phyloP scores from a whole-genome alignment of 2,797 vertebrate genomes.

The Lindbergichthys nudifrons region DNA sequence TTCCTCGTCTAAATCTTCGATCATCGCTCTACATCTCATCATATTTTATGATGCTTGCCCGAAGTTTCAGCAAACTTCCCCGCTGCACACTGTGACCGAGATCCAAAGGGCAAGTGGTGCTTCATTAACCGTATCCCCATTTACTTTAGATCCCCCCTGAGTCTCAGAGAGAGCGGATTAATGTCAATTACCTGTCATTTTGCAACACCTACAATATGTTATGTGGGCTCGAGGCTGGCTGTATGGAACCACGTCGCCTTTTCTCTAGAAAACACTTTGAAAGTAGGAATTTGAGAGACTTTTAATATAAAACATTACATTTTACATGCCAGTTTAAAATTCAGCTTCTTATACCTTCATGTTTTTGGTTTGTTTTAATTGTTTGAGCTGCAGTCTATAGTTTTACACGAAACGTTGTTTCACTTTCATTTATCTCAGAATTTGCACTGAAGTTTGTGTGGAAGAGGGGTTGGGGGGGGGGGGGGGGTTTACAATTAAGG shows the following conservation, averaged over 20 bases:
- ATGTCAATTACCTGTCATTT: conserved; percentile 82
- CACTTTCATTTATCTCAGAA: background rate
- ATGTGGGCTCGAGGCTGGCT: conserved; percentile 5
- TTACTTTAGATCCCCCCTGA: conserved; percentile 74
- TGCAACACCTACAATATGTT: conserved; percentile 66
- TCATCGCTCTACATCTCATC: background rate
- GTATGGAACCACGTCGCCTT: conserved; percentile 4
- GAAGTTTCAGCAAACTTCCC: conserved; percentile 72
- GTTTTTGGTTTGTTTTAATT: background rate
- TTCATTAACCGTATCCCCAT: conserved; percentile 81
- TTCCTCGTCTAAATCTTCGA: background rate
- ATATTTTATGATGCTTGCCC: conserved; percentile 31
- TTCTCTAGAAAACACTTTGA: background rate
- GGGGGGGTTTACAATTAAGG: background rate
- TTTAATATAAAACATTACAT: background rate
- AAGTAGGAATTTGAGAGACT: background rate
- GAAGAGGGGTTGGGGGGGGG: background rate
- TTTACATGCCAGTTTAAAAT: accelerated
- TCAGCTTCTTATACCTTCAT: background rate
- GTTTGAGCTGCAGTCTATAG: background rate
- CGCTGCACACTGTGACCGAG: conserved; percentile 75
- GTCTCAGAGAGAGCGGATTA: conserved; percentile 79
- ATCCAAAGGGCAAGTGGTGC: conserved; percentile 82
- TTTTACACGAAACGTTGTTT: background rate
- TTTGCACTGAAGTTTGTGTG: background rate